Conservation (phyloP, 92 coral and sea anemone genomes). For the Epizoanthus scotinus region DNA sequence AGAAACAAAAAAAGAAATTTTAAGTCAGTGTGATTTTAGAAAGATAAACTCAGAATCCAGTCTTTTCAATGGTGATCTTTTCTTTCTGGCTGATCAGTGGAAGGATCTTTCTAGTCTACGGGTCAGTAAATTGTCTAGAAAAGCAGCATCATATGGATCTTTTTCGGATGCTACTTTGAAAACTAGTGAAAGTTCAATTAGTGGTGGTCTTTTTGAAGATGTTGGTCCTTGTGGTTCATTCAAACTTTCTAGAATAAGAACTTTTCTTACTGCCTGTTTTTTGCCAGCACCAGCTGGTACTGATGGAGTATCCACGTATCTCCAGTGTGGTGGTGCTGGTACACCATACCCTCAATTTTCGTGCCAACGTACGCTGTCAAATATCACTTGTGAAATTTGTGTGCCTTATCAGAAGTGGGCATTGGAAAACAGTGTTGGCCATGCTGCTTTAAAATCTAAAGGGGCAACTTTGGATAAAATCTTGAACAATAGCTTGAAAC, state of each 20-base stretch:
- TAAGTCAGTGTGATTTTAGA: too few relatives aligned
- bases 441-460: background rate
- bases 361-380: background rate
- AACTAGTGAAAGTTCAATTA: background rate
- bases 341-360: conserved; percentile 16
- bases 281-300: background rate
- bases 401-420: conserved; percentile 33
- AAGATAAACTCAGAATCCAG: too few relatives aligned
- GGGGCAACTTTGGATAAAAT: background rate
- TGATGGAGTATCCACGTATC: background rate
- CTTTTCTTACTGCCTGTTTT: conserved; percentile 22
- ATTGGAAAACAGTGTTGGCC: background rate
- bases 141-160: background rate
- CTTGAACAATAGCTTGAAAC: background rate
- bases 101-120: background rate
- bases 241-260: background rate
- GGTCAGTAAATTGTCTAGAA: background rate
- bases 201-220: background rate
- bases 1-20: too few relatives aligned
- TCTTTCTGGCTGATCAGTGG: conserved; percentile 1
- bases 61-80: background rate
- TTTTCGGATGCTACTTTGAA: background rate
- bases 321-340: conserved; percentile 13
- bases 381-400: conserved; percentile 18
- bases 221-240: conserved; percentile 5